Base-by-base conservation (phyloP, 2,113 vertebrate genomes). In the Sceloporus undulatus region DNA sequence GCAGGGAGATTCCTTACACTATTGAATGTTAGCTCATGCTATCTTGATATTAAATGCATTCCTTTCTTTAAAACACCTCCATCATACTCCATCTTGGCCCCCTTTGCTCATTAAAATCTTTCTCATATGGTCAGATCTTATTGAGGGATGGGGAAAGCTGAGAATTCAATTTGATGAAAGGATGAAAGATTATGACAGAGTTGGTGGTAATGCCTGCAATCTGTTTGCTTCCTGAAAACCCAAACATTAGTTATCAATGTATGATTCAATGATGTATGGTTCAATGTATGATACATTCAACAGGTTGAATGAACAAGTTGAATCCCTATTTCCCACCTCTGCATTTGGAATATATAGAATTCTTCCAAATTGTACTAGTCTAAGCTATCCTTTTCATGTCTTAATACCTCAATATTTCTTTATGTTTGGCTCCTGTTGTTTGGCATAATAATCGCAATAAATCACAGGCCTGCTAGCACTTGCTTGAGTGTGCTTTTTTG, bases 21-120 rank as follows among this genome's bases (percentile, higher is more conserved):
- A 19, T 29, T 81, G 2, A 8, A 23, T 62, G 5, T 75, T 85
- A 34, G 54, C 9, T 84, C 18, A 4, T 62, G 52, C 8, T 29
- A n/a, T 25, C 38, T 75, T 18, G 48, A 62, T 62, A 75, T 29
- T 42, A 48, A 81, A 42, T 3, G 1, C 42, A 42, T 29, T 42
- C 9, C 38, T 74, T 82, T 81, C 70, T 48, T 82, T 62, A 14
- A 65, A n/a, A 9, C n/a, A 76, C 71, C 21, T 48, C 9, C 40
- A 59, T 5, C 23, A n/a, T 77, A 85, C 14, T 65, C 38, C 18
- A 81, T 14, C 23, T 74, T 82, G 52, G 34, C 65, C 16, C 86
- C 27, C 38, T 81, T 11, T 59, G 56, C 42, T 87, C 29, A 82
- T 82, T 82, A 75, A 82, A 65, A 65, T 82, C 34, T 76, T n/a